Conservation (phyloP, 2,113 vertebrate genomes). For the Rafetus swinhoei region DNA sequence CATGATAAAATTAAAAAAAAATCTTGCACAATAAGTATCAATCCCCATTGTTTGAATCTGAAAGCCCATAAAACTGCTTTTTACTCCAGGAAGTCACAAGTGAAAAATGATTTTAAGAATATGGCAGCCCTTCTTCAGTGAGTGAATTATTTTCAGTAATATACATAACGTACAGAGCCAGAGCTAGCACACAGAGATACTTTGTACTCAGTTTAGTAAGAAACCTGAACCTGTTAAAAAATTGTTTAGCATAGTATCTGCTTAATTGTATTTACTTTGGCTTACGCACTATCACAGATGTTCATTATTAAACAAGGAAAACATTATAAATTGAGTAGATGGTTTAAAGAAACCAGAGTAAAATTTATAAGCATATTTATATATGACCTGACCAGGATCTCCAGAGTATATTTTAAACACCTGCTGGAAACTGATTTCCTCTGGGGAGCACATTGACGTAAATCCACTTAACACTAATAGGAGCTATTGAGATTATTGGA, state of each 20-base stretch:
- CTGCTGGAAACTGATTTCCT: constrained; percentile 63
- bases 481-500: constrained; percentile 66
- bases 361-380: constrained; percentile 35
- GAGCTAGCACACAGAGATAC: constrained; percentile 19
- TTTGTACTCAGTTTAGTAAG: constrained; percentile 42
- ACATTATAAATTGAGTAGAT: constrained; percentile 32
- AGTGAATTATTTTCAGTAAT: not conserved
- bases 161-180: not conserved
- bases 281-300: constrained; percentile 67
- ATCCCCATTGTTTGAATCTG: constrained; percentile 38
- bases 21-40: constrained; percentile 20
- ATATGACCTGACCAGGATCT: constrained; percentile 38
- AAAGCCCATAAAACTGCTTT: constrained; percentile 48
- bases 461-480: constrained; percentile 68
- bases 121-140: not conserved
- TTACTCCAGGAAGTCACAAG: not conserved
- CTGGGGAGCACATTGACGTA: constrained; percentile 62
- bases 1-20: constrained; percentile 27
- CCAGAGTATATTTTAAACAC: constrained; percentile 37
- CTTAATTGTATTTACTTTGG: constrained; percentile 75
- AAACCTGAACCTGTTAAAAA: constrained; percentile 70
- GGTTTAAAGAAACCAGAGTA: constrained; percentile 35
- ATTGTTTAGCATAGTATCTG: constrained; percentile 72
- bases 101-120: constrained; percentile 25
- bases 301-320: constrained; percentile 70